Evolutionary conservation across 1,140 invertebrate genomes (phyloP).

Genomic region (Drosophila novamexicana): DNA sequence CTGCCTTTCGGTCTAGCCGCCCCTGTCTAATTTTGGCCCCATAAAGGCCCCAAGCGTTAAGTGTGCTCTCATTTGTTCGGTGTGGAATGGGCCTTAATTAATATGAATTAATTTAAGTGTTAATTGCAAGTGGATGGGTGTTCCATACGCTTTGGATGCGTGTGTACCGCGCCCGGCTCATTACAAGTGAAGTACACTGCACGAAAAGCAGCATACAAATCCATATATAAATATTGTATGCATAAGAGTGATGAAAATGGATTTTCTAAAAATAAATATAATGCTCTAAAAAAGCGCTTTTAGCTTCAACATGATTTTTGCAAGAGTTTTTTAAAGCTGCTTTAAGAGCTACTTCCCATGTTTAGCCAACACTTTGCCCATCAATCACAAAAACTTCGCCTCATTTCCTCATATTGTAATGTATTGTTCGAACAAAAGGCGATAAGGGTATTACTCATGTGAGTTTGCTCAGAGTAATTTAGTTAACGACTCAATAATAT

Average conservation of each 20-base stretch:
- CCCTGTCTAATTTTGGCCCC: slow-evolving; percentile 35
- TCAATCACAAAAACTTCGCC: slow-evolving; percentile 50
- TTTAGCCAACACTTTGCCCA: slow-evolving; percentile 9
- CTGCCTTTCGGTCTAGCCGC: slow-evolving; percentile 14
- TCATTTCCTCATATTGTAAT: slow-evolving; percentile 39
- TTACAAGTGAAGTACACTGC: slow-evolving; percentile 56
- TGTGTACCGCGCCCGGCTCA: slow-evolving; percentile 33
- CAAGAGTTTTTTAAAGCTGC: neutral
- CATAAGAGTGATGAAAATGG: neutral
- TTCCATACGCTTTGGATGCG: slow-evolving; percentile 50
- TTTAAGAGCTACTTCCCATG: slow-evolving; percentile 5
- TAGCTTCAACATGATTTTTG: neutral
- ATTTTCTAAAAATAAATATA: neutral
- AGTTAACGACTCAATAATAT: slow-evolving; percentile 71
- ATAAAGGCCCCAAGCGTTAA: slow-evolving; percentile 76
- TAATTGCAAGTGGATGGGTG: slow-evolving; percentile 78
- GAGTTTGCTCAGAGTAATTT: slow-evolving; percentile 50
- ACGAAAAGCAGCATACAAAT: slow-evolving; percentile 22
- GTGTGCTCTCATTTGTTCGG: slow-evolving; percentile 72
- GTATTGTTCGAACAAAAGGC: slow-evolving; percentile 39
- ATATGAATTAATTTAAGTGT: slow-evolving; percentile 82
- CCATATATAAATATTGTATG: neutral
- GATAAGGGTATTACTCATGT: slow-evolving; percentile 57
- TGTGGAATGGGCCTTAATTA: slow-evolving; percentile 68
- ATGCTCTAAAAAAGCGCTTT: too few species aligned